phyloP scores from a whole-genome alignment of 2,888 invertebrate genomes.

The Nephrocerus scutellatus region DNA sequence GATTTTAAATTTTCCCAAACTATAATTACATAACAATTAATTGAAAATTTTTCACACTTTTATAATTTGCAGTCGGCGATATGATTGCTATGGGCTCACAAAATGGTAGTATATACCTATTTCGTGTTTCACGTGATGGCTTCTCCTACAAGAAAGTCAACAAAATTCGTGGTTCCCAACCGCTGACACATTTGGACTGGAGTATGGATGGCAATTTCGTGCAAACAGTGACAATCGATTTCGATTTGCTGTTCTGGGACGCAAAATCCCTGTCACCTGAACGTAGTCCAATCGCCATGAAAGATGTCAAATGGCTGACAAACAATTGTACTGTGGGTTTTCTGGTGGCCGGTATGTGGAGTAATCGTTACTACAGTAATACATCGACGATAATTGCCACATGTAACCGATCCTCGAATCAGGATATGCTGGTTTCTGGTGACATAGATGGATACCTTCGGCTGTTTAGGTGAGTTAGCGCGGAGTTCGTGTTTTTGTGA shows the following conservation, averaged over 20 bases:
- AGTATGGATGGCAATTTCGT: conserved; percentile 81
- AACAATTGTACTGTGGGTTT: conserved; percentile 83
- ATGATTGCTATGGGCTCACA: conserved; percentile 84
- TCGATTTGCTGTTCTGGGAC: conserved; percentile 85
- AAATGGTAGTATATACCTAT: conserved; percentile 73
- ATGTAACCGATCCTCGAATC: conserved; percentile 73
- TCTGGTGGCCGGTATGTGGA: conserved; percentile 84
- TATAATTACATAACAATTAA: no score
- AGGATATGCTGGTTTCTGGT: conserved; percentile 76
- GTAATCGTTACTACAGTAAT: conserved; percentile 80
- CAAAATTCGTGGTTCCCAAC: conserved; percentile 79
- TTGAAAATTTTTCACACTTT: no score
- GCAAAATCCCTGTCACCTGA: conserved; percentile 80
- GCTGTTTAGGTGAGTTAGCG: conserved; percentile 60
- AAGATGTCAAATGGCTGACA: conserved; percentile 84
- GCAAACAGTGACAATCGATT: conserved; percentile 84
- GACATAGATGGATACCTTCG: conserved; percentile 85
- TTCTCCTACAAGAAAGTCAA: conserved; percentile 85
- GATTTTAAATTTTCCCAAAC: no score
- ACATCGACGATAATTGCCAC: conserved; percentile 76
- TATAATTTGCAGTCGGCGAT: conserved; percentile 66
- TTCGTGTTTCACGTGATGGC: conserved; percentile 79
- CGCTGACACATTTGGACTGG: conserved; percentile 83
- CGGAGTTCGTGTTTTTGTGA: not conserved
- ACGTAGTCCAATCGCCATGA: conserved; percentile 82